phyloP scores from a whole-genome alignment of 35 echinoderm and acorn worm species.

The Lytechinus variegatus region DNA sequence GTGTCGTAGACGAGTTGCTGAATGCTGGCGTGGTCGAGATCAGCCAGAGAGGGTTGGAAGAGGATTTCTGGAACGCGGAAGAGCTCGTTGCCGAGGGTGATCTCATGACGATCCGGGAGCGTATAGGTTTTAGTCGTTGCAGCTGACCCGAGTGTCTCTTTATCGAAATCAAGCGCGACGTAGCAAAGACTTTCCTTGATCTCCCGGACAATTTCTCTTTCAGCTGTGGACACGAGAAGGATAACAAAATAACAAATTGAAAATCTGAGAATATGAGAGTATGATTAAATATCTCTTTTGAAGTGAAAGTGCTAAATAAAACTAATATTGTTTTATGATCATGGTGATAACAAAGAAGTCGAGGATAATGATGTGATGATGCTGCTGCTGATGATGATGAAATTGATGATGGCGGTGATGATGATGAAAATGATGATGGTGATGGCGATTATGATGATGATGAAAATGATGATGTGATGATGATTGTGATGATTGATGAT shows the following conservation, averaged over 20 bases:
- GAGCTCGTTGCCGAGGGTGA: constrained; percentile 23
- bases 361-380: neutral
- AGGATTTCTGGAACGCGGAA: constrained; percentile 38
- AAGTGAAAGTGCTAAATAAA: neutral
- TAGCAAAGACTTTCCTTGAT: constrained; percentile 53
- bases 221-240: neutral
- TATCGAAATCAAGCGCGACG: constrained; percentile 45
- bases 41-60: constrained; percentile 44
- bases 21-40: constrained; percentile 22
- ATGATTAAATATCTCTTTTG: neutral
- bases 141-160: neutral
- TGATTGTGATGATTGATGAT: neutral
- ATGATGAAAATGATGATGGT: neutral
- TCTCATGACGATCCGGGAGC: constrained; percentile 25
- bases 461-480: neutral
- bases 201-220: constrained; percentile 35
- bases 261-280: neutral
- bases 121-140: constrained; percentile 1
- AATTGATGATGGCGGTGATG: neutral
- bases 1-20: constrained; percentile 32
- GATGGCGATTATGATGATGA: neutral
- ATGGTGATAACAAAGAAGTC: neutral
- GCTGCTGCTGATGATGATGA: neutral
- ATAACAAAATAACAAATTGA: neutral
- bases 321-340: neutral